Evolutionary conservation across 2,888 invertebrate genomes (phyloP).

Genomic region (Bedellia somnulentella): DNA sequence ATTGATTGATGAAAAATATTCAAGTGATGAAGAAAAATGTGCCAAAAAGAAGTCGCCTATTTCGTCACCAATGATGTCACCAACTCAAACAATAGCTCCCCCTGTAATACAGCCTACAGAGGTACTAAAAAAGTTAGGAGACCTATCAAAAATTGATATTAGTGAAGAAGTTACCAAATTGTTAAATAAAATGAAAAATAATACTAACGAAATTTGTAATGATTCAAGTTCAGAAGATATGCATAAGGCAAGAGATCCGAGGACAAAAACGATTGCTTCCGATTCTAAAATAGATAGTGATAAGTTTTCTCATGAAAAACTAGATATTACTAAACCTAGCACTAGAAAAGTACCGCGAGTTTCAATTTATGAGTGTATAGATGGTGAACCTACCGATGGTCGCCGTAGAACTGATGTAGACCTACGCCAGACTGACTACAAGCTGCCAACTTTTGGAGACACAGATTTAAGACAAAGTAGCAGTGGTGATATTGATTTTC

Average conservation of each 20-base stretch:
- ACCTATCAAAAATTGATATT: conserved; percentile 73
- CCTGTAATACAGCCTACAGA: conserved; percentile 51
- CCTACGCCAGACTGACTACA: conserved; percentile 53
- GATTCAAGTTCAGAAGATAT: conserved; percentile 19
- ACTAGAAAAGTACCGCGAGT: conserved; percentile 36
- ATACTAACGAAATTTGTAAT: conserved; percentile 33
- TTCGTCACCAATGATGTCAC: conserved; percentile 28
- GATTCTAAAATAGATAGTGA: neutral
- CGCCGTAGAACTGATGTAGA: conserved; percentile 53
- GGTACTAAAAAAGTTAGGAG: conserved; percentile 66
- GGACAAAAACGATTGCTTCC: conserved; percentile 17
- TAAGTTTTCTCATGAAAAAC: conserved; percentile 9
- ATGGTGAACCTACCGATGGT: conserved; percentile 53
- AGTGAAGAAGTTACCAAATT: conserved; percentile 73
- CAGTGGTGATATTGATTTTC: conserved; percentile 73
- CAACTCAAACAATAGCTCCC: conserved; percentile 37
- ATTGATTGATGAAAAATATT: conserved; percentile 68
- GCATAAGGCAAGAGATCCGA: conserved; percentile 28
- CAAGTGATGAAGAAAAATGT: conserved; percentile 74
- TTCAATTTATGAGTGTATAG: conserved; percentile 64
- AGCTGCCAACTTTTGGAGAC: conserved; percentile 62
- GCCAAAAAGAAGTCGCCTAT: conserved; percentile 35
- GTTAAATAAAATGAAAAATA: conserved; percentile 63
- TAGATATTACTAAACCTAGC: conserved; percentile 14
- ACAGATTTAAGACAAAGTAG: conserved; percentile 64